Percentiles rank a stretch among this genome's conserved stretches.
Evolutionary conservation across 1,140 invertebrate species (phyloP).

Genomic region (Lineus longissimus): DNA sequence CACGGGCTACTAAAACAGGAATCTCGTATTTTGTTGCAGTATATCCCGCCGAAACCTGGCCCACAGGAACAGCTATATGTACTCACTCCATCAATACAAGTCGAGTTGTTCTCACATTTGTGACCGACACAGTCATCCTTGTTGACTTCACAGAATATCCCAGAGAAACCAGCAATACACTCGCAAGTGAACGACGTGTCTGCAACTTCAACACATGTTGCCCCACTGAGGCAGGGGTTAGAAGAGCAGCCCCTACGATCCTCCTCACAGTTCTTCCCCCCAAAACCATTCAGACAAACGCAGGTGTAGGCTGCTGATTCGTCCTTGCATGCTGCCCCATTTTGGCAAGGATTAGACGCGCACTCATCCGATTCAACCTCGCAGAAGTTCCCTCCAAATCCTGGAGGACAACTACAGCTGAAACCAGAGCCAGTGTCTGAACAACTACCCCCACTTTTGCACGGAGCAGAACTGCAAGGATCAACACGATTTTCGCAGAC

Average conservation of each 20-base stretch:
- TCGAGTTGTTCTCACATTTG: slow-evolving; percentile 17
- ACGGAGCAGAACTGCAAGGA: too few species aligned
- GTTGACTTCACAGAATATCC: slow-evolving; percentile 12
- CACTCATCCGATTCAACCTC: slow-evolving; percentile 26
- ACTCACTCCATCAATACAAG: slow-evolving; percentile 8
- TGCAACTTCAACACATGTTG: slow-evolving; percentile 74
- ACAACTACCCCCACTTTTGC: too few species aligned
- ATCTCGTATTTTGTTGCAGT: too few species aligned
- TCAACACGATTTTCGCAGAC: too few species aligned
- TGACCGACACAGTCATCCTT: slow-evolving; percentile 13
- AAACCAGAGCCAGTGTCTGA: too few species aligned
- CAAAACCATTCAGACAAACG: slow-evolving; percentile 56
- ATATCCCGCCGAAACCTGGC: neutral
- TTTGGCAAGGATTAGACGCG: too few species aligned
- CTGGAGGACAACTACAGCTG: too few species aligned
- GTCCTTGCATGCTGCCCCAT: slow-evolving; percentile 38
- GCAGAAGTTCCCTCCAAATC: too few species aligned
- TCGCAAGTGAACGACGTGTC: slow-evolving; percentile 60
- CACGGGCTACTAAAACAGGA: too few species aligned
- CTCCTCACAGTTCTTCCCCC: slow-evolving; percentile 11
- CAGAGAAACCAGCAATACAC: slow-evolving; percentile 54
- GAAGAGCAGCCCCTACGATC: slow-evolving; percentile 76
- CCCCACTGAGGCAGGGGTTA: slow-evolving; percentile 82
- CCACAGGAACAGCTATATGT: neutral
- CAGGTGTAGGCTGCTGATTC: slow-evolving; percentile 43